Base-by-base conservation (phyloP, 2,113 vertebrate species). In the Rutilus rutilus region DNA sequence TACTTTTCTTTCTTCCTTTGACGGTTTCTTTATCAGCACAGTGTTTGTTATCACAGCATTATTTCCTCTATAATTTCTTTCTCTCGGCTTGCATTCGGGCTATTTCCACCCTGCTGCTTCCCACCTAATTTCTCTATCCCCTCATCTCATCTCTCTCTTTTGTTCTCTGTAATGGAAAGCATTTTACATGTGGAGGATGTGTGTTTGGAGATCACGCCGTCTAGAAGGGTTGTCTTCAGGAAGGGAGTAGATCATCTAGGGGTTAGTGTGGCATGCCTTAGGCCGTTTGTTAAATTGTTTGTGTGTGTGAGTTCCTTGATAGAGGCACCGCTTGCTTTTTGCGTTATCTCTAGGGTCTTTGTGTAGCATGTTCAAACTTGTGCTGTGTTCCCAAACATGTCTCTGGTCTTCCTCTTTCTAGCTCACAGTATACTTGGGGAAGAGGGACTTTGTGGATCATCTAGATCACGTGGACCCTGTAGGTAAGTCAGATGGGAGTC, bases 381-480 rank as follows among this genome's bases (percentile, higher is more conserved):
- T 79, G 23, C 67, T 62, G 12, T 62, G n/a, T 64, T 62, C 14
- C 33, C 30, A 79, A 80, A 64, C 11, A 67, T 62, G 57, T 64
- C 45, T 64, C 21, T 77, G 60, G 7, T 57, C 74, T 45, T 50
- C 6, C n/a, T 36, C 6, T 33, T 76, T 15, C 23, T 75, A 90
- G 88, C 89, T 90, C 65, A 96, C 95, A 0, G 95, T 96, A 84
- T 96, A 96, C 90, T 90, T 96, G 92, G 95, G 95, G 45, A 96
- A 96, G 85, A 90, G 95, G 39, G 95, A 96, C 90, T 96, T 96
- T 87, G 95, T 96, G 86, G 95, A 96, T 86, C 95, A 96, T 90
- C 93, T 95, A 84, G 95, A 96, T 86, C 94, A 91, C 87, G 95
- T 96, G 25, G 95, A 96, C 84, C 95, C 95, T 39, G 95, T 96